A percentile compares a stretch with the other conserved stretches of the same genome.
phyloP scores from a whole-genome alignment of 2,797 vertebrate species.

The Dryobates pubescens region DNA sequence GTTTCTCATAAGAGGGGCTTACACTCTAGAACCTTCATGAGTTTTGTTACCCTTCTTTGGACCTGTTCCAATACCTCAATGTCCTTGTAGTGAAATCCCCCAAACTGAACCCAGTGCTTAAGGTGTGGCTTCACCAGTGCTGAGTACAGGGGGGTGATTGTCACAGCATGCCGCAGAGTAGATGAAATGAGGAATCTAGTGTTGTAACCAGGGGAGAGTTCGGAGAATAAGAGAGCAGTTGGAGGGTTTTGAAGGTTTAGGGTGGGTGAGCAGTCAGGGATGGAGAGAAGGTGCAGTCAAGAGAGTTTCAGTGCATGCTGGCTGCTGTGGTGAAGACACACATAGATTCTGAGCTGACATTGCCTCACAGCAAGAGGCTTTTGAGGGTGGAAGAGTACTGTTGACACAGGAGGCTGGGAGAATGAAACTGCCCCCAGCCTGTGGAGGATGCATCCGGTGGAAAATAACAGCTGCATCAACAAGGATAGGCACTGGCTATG shows the following conservation, averaged over 20 bases:
- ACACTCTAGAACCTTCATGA: too few relatives aligned
- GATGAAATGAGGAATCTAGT: neutral
- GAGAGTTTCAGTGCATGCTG: neutral
- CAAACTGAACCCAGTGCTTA: neutral
- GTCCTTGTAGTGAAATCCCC: neutral
- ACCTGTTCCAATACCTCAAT: neutral
- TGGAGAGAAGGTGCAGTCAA: neutral
- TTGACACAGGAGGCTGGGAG: accelerated
- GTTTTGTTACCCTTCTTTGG: neutral
- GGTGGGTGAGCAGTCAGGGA: neutral
- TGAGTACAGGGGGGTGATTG: neutral
- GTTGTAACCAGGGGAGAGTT: neutral
- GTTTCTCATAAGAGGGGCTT: too few relatives aligned
- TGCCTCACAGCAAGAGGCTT: neutral
- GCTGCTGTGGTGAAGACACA: neutral
- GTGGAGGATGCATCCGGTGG: neutral
- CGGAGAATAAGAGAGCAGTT: neutral
- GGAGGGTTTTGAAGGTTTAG: neutral
- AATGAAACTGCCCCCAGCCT: neutral
- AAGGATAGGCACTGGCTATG: neutral
- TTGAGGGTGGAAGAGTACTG: neutral
- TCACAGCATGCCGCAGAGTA: neutral
- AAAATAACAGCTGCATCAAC: neutral
- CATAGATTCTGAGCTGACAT: neutral
- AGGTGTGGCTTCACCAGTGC: neutral